Evolutionary conservation across 2,888 invertebrate species (phyloP), one percentile per base, ranked within the genome.

Genomic region (Ichneumoninae sp.): DNA sequence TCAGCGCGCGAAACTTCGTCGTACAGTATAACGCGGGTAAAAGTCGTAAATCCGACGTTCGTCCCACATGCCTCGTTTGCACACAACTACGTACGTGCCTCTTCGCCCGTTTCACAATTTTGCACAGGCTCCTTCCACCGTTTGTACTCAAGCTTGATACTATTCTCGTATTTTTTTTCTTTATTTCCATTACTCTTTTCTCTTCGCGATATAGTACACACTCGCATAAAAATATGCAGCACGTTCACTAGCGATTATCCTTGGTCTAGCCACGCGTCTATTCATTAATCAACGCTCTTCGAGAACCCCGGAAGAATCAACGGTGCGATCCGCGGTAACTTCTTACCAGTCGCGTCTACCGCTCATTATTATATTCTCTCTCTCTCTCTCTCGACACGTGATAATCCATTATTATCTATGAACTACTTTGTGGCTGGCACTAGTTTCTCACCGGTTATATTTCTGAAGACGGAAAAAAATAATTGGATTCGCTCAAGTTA

Each of bases 31-130:
- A 70, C 68, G 68, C 78, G 16, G 66, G 84, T 85, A 77, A 85
- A 83, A 83, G 76, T 76, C 70, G 66, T 72, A 74, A 78, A 76
- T 66, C 71, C 69, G 80, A 83, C 75, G 83, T 83, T 75, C 75
- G 81, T 85, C 66, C 83, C 81, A 86, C 82, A 84, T 83, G 79
- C 76, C 83, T 76, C 83, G 71, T 85, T 85, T 79, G 30, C 72
- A 70, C 65, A 54, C 62, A 57, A 76, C 65, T 54, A 62, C 72
- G 70, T 76, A 77, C 85, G 85, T 85, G 82, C 76, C 78, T 84
- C 66, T 52, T 80, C 66, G 33, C n/a, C 4, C 76, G 70, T 85
- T 80, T 82, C 82, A 80, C 79, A 50, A 54, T 40, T 66, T 52
- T 75, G 60, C 60, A 52, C 78, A 80, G 76, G 50, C 76, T 79